phyloP scores from a whole-genome alignment of 2,113 vertebrate genomes.

The Antechinus stuartii region DNA sequence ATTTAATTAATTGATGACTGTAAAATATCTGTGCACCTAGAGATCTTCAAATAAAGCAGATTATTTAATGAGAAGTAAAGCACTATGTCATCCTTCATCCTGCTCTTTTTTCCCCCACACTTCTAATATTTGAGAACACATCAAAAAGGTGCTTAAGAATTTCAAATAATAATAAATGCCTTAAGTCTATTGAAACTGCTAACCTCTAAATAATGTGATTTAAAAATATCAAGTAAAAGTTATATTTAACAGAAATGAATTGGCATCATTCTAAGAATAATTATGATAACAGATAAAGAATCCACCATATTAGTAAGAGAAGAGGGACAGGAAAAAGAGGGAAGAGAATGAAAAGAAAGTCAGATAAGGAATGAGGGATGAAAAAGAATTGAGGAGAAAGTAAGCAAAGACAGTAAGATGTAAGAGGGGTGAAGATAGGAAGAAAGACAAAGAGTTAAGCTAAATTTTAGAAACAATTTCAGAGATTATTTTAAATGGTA shows the following conservation, averaged over 20 bases:
- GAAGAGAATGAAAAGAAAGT: neutral
- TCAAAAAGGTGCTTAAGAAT: neutral
- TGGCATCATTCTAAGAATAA: too few relatives aligned
- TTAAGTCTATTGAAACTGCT: neutral
- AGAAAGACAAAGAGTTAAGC: neutral
- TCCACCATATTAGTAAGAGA: neutral
- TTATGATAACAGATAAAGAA: too few relatives aligned
- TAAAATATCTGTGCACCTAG: neutral
- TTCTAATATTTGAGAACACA: neutral
- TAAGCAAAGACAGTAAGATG: neutral
- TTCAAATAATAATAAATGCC: neutral
- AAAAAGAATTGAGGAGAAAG: neutral
- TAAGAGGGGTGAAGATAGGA: too few relatives aligned
- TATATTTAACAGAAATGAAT: too few relatives aligned
- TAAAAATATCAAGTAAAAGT: neutral
- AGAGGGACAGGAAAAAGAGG: neutral
- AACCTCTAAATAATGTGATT: neutral
- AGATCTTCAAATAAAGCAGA: neutral
- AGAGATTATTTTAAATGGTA: neutral
- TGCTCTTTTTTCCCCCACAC: neutral
- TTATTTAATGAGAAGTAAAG: neutral
- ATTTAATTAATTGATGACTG: conserved; percentile 42
- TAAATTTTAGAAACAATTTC: neutral
- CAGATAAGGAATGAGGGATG: neutral
- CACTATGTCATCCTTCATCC: neutral